These are phyloP conservation scores for Phataginus tetradactyla DNA, from an alignment of 2,797 vertebrate genomes.

Conservation along the genomic window DNA sequence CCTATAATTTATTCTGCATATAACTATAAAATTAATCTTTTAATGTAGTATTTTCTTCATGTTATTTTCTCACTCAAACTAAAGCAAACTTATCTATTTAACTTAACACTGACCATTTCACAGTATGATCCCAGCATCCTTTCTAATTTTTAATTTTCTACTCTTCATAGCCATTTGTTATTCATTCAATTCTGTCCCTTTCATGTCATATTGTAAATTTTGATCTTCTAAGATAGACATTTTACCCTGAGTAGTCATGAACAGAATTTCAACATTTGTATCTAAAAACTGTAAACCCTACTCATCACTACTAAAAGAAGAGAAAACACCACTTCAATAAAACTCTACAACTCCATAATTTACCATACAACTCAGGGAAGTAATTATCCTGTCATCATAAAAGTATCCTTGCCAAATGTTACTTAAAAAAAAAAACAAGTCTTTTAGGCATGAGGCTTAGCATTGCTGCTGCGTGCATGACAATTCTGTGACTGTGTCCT, in stretches of 20 bases:
- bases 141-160: background rate
- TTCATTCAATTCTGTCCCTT: background rate
- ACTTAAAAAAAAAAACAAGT: background rate
- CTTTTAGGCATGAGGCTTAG: background rate
- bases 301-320: background rate
- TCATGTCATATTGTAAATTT: background rate
- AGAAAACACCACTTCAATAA: background rate
- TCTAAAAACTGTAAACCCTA: background rate
- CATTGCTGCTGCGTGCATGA: background rate
- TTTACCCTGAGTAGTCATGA: background rate
- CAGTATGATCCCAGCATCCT: background rate
- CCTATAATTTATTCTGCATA: background rate
- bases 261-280: background rate
- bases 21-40: background rate
- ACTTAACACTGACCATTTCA: background rate
- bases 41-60: background rate
- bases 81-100: background rate
- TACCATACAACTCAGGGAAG: background rate
- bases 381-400: background rate
- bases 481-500: background rate
- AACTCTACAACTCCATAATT: no score
- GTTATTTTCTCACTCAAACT: background rate
- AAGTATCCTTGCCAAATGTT: background rate
- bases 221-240: background rate
- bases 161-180: background rate